phyloP scores from a whole-genome alignment of 2,888 invertebrate species.

The Rugalucina vietnamica region DNA sequence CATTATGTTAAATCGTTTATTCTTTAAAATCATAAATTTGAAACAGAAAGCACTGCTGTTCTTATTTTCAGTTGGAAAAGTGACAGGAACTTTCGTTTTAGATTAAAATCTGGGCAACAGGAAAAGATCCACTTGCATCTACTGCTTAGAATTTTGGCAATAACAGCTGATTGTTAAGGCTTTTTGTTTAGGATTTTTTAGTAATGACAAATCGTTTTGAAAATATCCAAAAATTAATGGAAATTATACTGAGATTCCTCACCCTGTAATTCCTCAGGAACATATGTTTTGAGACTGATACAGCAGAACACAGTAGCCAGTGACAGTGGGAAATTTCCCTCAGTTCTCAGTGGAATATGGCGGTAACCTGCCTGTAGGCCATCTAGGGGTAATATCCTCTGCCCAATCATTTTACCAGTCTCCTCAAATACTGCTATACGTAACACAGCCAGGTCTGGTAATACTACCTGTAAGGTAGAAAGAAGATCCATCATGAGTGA shows the following conservation, averaged over 20 bases:
- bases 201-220: too few species aligned
- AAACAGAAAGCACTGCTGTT: too few species aligned
- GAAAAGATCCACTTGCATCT: too few species aligned
- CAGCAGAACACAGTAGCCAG: conserved; percentile 99
- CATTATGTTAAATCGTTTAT: too few species aligned
- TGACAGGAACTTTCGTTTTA: too few species aligned
- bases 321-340: conserved; percentile 99
- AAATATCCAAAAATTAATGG: too few species aligned
- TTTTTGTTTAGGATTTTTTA: too few species aligned
- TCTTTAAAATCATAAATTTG: too few species aligned
- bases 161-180: too few species aligned
- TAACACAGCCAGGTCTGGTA: conserved; percentile 98
- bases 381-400: conserved; percentile 98
- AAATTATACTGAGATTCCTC: conserved; percentile 57
- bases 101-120: too few species aligned
- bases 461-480: conserved; percentile 89
- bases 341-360: conserved; percentile 98
- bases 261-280: conserved; percentile 99
- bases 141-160: too few species aligned
- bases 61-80: too few species aligned
- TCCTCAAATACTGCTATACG: conserved; percentile 99
- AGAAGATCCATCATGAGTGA: neutral
- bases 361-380: conserved; percentile 99
- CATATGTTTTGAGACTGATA: conserved; percentile 99
- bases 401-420: conserved; percentile 97